These are phyloP conservation scores for Trinorchestia longiramus DNA, from an alignment of 1,140 invertebrate genomes.

Conservation along the genomic window DNA sequence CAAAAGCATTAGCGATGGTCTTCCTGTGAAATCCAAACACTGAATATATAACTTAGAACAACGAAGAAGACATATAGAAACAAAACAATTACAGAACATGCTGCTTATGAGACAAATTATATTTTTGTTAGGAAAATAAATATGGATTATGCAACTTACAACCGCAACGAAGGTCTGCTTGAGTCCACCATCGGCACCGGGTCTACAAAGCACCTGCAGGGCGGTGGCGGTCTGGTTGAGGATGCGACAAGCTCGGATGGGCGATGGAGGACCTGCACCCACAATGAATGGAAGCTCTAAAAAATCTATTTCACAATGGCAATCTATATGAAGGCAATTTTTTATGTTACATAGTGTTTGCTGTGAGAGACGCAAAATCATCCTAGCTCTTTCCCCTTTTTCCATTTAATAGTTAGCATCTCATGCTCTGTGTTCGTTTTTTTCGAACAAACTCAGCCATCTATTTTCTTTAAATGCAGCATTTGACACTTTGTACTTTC, in stretches of 20 bases:
- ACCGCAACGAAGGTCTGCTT: constrained; percentile 50
- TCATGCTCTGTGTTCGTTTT: background rate
- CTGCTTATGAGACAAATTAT: too few relatives aligned
- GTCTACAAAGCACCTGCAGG: constrained; percentile 41
- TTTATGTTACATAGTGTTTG: too few relatives aligned
- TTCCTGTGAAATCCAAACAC: background rate
- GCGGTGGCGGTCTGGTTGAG: constrained; percentile 45
- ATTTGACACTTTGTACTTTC: too few relatives aligned
- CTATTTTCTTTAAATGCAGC: too few relatives aligned
- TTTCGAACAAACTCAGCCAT: background rate
- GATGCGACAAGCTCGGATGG: constrained; percentile 25
- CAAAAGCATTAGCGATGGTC: background rate
- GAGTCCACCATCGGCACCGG: constrained; percentile 45
- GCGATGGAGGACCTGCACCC: constrained; percentile 22
- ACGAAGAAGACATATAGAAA: background rate
- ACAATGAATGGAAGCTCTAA: background rate
- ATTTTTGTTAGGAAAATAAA: too few relatives aligned
- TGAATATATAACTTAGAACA: background rate
- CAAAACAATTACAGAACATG: background rate
- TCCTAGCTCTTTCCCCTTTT: background rate
- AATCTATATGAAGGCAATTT: too few relatives aligned
- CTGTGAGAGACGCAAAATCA: too few relatives aligned
- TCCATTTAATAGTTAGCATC: background rate
- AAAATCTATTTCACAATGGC: too few relatives aligned
- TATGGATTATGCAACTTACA: background rate